Conservation (phyloP, 2,888 invertebrate species). For the Sisyra terminalis region DNA sequence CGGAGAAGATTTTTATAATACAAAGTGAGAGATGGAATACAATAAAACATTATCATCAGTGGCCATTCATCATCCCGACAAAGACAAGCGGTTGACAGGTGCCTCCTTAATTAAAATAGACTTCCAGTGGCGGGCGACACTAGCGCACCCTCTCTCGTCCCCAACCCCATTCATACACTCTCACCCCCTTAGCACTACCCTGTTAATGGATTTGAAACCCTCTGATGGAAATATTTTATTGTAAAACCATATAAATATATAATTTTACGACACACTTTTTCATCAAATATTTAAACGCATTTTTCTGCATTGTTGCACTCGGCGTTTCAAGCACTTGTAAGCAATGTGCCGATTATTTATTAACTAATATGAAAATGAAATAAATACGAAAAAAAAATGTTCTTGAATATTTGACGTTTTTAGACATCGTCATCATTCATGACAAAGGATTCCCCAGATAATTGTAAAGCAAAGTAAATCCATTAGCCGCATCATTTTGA, state of each 20-base stretch:
- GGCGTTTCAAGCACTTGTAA: no score
- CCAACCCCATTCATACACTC: conserved; percentile 16
- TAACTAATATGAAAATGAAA: no score
- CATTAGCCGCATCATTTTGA: conserved; percentile 4
- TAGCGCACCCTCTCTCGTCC: background rate
- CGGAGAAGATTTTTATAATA: conserved; percentile 1
- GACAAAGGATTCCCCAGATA: conserved; percentile 7
- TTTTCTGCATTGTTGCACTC: no score
- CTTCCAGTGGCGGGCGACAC: conserved; percentile 1
- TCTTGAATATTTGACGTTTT: conserved; percentile 1
- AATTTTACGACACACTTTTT: no score
- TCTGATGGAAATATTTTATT: conserved; percentile 10
- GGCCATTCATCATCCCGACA: conserved; percentile 7
- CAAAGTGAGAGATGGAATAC: background rate
- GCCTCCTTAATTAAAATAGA: conserved; percentile 9
- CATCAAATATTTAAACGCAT: no score
- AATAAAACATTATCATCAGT: background rate
- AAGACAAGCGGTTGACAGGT: conserved; percentile 8
- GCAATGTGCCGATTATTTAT: no score
- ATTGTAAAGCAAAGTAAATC: conserved; percentile 9
- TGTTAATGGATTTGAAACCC: conserved; percentile 25
- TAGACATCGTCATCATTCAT: conserved; percentile 4
- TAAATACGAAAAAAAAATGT: background rate
- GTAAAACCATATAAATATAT: no score
- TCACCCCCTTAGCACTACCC: conserved; percentile 24